Conservation (phyloP, 1,140 invertebrate genomes). For the Bombus confusus region DNA sequence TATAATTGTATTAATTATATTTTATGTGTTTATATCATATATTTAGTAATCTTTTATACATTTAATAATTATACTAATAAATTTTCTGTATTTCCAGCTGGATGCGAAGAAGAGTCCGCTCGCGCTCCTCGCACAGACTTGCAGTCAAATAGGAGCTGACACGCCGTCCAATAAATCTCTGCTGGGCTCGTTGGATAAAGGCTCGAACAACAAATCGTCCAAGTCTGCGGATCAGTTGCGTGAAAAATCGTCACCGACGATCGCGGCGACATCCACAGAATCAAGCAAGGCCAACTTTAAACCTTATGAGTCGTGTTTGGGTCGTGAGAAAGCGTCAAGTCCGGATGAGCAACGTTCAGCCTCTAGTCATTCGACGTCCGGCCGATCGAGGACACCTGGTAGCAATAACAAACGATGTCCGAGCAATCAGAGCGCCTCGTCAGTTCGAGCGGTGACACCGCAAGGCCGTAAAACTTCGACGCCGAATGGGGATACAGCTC, state of each 20-base stretch:
- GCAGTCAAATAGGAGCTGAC: slow-evolving; percentile 97
- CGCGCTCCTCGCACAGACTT: slow-evolving; percentile 96
- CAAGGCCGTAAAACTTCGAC: slow-evolving; percentile 83
- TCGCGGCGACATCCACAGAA: slow-evolving; percentile 67
- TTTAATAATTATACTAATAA: background rate
- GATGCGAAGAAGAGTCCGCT: slow-evolving; percentile 97
- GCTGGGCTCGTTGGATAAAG: slow-evolving; percentile 84
- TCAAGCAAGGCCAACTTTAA: slow-evolving; percentile 86
- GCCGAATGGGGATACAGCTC: slow-evolving; percentile 74
- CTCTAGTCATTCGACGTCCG: slow-evolving; percentile 75
- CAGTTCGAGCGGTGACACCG: slow-evolving; percentile 84
- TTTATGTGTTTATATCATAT: too few relatives aligned
- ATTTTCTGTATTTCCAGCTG: slow-evolving; percentile 87
- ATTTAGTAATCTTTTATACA: too few relatives aligned
- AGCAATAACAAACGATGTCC: slow-evolving; percentile 82
- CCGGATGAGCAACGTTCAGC: slow-evolving; percentile 72
- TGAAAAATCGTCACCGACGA: slow-evolving; percentile 84
- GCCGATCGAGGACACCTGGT: slow-evolving; percentile 74
- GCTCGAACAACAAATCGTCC: slow-evolving; percentile 86
- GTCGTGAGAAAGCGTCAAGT: slow-evolving; percentile 75
- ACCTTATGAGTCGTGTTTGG: slow-evolving; percentile 87
- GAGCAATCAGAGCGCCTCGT: slow-evolving; percentile 87
- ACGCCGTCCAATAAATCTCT: slow-evolving; percentile 86
- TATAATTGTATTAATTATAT: too few relatives aligned
- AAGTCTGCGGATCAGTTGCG: slow-evolving; percentile 84